Conservation (phyloP, 2,888 invertebrate genomes). For the Sphecodes monilicornis region DNA sequence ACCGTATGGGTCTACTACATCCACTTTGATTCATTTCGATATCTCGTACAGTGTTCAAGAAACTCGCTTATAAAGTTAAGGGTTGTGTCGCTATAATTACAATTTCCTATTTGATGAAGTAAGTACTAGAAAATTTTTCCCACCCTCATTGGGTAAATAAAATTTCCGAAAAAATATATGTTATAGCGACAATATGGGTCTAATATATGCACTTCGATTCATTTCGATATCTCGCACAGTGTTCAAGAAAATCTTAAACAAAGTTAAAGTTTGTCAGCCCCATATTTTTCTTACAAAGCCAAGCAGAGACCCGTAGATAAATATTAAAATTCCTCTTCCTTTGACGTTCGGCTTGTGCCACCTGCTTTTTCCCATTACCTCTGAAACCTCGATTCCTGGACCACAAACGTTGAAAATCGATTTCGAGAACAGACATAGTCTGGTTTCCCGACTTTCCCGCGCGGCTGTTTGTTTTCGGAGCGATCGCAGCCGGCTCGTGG, state of each 20-base stretch:
- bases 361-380: neutral
- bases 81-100: neutral
- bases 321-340: neutral
- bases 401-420: neutral
- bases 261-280: neutral
- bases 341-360: neutral
- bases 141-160: too few relatives aligned
- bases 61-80: neutral
- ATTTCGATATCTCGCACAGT: neutral
- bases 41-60: neutral
- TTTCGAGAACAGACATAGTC: neutral
- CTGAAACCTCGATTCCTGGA: neutral
- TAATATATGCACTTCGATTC: neutral
- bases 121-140: neutral
- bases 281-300: neutral
- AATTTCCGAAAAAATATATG: neutral
- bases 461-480: conserved; percentile 24
- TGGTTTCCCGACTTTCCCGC: neutral
- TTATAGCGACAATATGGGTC: neutral
- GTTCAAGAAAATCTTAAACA: neutral
- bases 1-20: neutral
- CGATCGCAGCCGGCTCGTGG: conserved; percentile 27
- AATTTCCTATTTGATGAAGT: neutral
- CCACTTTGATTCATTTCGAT: neutral
- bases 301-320: neutral